These are phyloP conservation scores for Hirtodrosophila trivittata DNA, from an alignment of 2,888 invertebrate species.

Conservation along the genomic window DNA sequence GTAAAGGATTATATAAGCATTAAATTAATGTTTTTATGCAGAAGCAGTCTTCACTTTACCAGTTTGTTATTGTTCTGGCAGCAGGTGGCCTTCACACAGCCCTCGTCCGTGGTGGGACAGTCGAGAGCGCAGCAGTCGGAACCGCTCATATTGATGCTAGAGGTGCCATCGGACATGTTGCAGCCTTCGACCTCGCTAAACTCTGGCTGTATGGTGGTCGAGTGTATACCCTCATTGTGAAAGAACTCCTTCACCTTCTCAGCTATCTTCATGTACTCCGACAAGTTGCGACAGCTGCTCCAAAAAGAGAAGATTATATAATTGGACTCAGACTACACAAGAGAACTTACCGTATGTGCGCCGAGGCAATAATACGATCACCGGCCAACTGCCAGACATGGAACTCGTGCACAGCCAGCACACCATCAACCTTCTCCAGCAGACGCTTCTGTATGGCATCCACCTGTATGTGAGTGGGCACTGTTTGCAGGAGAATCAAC, in stretches of 20 bases:
- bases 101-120: slow-evolving; percentile 92
- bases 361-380: slow-evolving; percentile 97
- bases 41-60: too few relatives aligned
- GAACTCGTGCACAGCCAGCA: slow-evolving; percentile 98
- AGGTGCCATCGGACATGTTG: slow-evolving; percentile 83
- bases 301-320: too few relatives aligned
- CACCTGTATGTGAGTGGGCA: slow-evolving; percentile 98
- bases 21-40: slow-evolving; percentile 5
- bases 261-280: slow-evolving; percentile 98
- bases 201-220: slow-evolving; percentile 99
- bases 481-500: slow-evolving; percentile 97
- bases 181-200: slow-evolving; percentile 91
- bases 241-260: slow-evolving; percentile 98
- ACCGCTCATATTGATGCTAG: slow-evolving; percentile 85
- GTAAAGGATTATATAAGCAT: slow-evolving; percentile 31
- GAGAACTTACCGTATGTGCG: slow-evolving; percentile 91
- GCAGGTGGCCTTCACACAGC: slow-evolving; percentile 94
- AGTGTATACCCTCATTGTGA: slow-evolving; percentile 99
- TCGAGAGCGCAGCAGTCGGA: slow-evolving; percentile 91
- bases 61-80: slow-evolving; percentile 86
- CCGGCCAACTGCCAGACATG: slow-evolving; percentile 99
- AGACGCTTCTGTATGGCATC: slow-evolving; percentile 95
- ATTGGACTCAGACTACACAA: neutral
- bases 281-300: slow-evolving; percentile 93
- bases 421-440: slow-evolving; percentile 95